Percentiles rank a stretch among this genome's conserved stretches.
phyloP scores from a whole-genome alignment of 2,888 invertebrate genomes.

The Nephrotoma flavescens region DNA sequence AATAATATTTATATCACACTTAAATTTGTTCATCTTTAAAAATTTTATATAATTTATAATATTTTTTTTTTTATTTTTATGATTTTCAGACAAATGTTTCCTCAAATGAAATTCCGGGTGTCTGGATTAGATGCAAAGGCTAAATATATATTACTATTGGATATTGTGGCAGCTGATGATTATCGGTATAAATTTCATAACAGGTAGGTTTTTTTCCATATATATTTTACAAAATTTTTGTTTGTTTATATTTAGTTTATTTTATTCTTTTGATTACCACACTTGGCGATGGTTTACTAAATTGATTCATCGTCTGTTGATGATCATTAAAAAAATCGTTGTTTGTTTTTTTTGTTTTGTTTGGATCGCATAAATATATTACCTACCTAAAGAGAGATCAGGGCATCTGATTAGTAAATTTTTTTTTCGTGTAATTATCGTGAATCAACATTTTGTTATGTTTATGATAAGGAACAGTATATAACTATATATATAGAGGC shows the following conservation, averaged over 20 bases:
- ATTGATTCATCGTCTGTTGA: background rate
- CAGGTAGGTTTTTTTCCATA: constrained; percentile 42
- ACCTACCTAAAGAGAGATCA: background rate
- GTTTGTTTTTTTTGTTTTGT: background rate
- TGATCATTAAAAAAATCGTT: background rate
- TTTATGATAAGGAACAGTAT: background rate
- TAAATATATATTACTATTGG: constrained; percentile 97
- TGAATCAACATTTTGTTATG: background rate
- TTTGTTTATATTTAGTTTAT: constrained; percentile 13
- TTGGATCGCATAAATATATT: background rate
- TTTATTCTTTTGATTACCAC: constrained; percentile 14
- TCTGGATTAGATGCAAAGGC: constrained; percentile 97
- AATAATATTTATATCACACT: background rate
- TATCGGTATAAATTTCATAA: constrained; percentile 97
- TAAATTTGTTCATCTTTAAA: background rate
- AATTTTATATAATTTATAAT: background rate
- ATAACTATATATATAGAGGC: background rate
- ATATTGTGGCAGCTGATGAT: constrained; percentile 98
- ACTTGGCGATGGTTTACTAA: background rate
- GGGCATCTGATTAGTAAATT: background rate
- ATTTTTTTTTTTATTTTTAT: background rate
- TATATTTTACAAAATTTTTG: background rate
- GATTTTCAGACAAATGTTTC: constrained; percentile 88
- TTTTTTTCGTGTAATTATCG: background rate
- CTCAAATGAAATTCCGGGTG: constrained; percentile 98